A percentile compares a stretch with the other conserved stretches of the same genome.
These are phyloP conservation scores for Chrysina gloriosa DNA, from an alignment of 2,888 invertebrate species.

Conservation along the genomic window DNA sequence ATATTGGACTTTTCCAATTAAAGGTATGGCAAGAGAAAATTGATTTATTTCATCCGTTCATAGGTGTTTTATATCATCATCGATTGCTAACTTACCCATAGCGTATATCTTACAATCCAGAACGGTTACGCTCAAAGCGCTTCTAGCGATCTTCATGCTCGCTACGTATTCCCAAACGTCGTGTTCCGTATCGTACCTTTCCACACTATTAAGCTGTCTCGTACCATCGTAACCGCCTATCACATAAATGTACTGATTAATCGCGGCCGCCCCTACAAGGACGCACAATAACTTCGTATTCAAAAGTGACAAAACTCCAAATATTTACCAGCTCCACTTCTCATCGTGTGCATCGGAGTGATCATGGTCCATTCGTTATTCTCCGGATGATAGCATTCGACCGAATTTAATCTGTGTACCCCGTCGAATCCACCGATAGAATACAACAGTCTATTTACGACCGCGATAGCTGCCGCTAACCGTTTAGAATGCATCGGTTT, in stretches of 20 bases:
- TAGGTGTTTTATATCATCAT: no score
- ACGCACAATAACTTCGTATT: background rate
- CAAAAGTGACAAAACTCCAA: conserved; percentile 27
- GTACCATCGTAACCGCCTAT: conserved; percentile 94
- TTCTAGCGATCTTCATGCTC: conserved; percentile 82
- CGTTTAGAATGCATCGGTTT: conserved; percentile 81
- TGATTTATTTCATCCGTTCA: no score
- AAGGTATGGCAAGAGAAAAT: no score
- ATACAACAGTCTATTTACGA: conserved; percentile 65
- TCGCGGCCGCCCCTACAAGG: conserved; percentile 79
- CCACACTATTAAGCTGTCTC: conserved; percentile 84
- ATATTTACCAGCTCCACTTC: conserved; percentile 88
- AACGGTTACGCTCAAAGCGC: conserved; percentile 89
- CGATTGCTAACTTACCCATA: conserved; percentile 80
- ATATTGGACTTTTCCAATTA: no score
- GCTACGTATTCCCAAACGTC: conserved; percentile 83
- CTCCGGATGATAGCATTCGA: conserved; percentile 94
- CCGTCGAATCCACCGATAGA: conserved; percentile 95
- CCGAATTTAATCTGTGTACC: conserved; percentile 77
- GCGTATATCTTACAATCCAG: conserved; percentile 90
- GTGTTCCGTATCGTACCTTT: conserved; percentile 87
- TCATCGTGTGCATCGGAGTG: conserved; percentile 79
- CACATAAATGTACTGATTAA: conserved; percentile 91
- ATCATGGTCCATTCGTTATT: conserved; percentile 89
- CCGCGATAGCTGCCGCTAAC: conserved; percentile 76